phyloP scores from a whole-genome alignment of 2,888 invertebrate species.

The Cephus spinipes region DNA sequence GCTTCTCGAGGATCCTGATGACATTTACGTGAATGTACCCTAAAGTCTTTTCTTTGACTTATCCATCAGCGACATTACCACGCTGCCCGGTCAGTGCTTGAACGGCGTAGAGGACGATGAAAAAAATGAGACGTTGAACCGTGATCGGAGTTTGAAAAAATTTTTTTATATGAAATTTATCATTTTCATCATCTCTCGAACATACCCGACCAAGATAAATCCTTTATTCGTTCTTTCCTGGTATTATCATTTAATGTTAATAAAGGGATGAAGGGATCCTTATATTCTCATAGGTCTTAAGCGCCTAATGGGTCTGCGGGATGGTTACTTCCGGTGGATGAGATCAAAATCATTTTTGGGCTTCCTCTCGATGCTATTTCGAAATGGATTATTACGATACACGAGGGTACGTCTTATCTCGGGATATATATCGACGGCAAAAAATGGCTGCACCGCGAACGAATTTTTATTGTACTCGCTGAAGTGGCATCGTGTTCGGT shows the following conservation, averaged over 20 bases:
- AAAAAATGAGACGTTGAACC: too few relatives aligned
- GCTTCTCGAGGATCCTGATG: not conserved
- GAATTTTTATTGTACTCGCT: not conserved
- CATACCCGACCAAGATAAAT: not conserved
- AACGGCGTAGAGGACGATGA: too few relatives aligned
- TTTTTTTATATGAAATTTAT: not conserved
- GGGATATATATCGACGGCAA: not conserved
- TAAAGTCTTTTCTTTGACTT: too few relatives aligned
- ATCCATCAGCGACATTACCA: too few relatives aligned
- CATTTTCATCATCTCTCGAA: not conserved
- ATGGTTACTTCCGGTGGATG: not conserved
- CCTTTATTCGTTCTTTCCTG: not conserved
- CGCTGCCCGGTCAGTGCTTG: too few relatives aligned
- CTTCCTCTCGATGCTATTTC: not conserved
- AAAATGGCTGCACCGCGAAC: not conserved
- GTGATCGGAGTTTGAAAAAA: too few relatives aligned
- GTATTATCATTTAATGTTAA: not conserved
- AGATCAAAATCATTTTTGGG: not conserved
- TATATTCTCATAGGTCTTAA: not conserved
- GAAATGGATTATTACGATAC: not conserved
- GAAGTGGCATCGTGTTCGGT: not conserved
- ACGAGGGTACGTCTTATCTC: not conserved
- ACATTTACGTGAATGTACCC: not conserved
- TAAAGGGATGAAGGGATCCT: not conserved
- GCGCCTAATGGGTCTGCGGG: not conserved